Base-by-base conservation (phyloP, 2,888 invertebrate species). In the Ethmia dodecea region DNA sequence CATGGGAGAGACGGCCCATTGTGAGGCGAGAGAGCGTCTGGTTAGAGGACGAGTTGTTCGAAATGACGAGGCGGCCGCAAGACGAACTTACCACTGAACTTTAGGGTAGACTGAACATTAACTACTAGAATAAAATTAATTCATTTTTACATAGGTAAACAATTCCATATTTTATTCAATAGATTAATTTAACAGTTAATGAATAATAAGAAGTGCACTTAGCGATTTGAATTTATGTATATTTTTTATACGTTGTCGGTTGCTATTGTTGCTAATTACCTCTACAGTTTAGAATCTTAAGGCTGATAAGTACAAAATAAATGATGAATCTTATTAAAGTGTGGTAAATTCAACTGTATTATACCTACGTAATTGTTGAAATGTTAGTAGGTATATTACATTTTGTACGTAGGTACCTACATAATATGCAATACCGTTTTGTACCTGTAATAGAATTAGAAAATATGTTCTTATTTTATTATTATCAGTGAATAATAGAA, bases 21-120 rank as follows among this genome's bases (percentile, higher is more conserved):
- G 84, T 84, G 6, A 69, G 84, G 35, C 62, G 86, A 33, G 81
- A 90, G 58, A 90, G 90, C 35, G 86, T 91, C 30, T 92, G 92
- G 89, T 72, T 92, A 38, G 94, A 93, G 59, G 93, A 94, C 59
- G 94, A 94, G 73, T 92, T 94, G 63, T 92, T 92, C 55, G 93
- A 93, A 65, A 89, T 95, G 71, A 94, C 94, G 38, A 93, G 94
- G 72, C 88, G 95, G 58, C 95, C 95, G 31, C 95, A 95, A 79
- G 95, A 95, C 76, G 94, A 95, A 83, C 93, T 94, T 54, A 94
- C 94, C 59, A 94, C 94, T 58, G 94, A 94, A 88, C 89, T 94
- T 74, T 94, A 86, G 22, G 16, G 31, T 29, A 33, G 15, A 25
- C 3, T n/a, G n/a, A n/a, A 9, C n/a, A n/a, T 22, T n/a, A n/a